A percentile compares a stretch with the other conserved stretches of the same genome.
Evolutionary conservation across 1,140 invertebrate genomes (phyloP).

Genomic region (Penaeus chinensis): DNA sequence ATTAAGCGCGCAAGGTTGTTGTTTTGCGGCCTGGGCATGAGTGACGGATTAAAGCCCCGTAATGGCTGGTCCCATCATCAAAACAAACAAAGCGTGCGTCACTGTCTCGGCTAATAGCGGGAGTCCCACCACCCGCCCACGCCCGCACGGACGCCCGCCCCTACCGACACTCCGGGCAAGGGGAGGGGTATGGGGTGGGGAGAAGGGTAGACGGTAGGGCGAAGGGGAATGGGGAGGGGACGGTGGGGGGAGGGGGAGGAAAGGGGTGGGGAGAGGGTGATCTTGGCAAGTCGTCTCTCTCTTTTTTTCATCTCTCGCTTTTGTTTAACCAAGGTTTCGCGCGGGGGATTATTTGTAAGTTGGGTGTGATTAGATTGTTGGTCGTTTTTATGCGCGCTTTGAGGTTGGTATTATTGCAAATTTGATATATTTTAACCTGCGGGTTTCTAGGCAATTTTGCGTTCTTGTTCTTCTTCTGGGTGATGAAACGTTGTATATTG

Average conservation of each 20-base stretch:
- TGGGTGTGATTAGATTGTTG: no score
- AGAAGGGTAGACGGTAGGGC: neutral
- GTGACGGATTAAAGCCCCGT: slow-evolving; percentile 34
- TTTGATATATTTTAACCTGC: no score
- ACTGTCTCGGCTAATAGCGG: slow-evolving; percentile 25
- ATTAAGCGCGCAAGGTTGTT: neutral
- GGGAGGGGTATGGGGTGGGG: neutral
- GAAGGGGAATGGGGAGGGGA: neutral
- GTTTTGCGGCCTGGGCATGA: slow-evolving; percentile 9
- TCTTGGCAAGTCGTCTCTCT: neutral
- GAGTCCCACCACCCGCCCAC: neutral
- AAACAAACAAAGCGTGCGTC: slow-evolving; percentile 38
- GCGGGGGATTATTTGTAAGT: no score
- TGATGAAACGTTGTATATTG: neutral
- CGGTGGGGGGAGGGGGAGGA: neutral
- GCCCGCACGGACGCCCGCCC: neutral
- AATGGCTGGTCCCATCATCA: slow-evolving; percentile 21
- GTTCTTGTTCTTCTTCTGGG: no score
- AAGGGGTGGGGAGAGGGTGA: neutral
- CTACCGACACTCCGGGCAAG: neutral
- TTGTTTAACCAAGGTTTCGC: neutral
- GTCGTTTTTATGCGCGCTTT: no score
- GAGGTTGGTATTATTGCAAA: no score
- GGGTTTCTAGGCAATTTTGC: no score
- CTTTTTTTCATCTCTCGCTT: slow-evolving; percentile 18